Base-by-base conservation (phyloP, 2,888 invertebrate genomes). In the Sclerodermus sp. region DNA sequence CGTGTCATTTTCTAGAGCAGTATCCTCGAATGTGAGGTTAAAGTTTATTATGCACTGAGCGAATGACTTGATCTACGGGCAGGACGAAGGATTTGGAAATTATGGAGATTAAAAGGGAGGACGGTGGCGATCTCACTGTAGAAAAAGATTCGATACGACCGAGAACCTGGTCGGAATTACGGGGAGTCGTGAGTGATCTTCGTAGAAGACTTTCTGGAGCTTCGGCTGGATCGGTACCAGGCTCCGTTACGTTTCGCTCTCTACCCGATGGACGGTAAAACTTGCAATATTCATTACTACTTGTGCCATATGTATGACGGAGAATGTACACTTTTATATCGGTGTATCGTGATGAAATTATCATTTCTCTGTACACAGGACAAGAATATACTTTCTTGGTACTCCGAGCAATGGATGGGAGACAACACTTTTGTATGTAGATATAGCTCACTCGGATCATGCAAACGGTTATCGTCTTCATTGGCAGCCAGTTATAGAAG, bases 391-490 rank as follows among this genome's bases (percentile, higher is more conserved):
- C 78, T 96, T 95, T 76, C 82, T 96, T 54, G 89, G 93, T 63
- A 90, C 91, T 16, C 91, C 92, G 0, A 88, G 89, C 44, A 91
- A 91, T 68, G 90, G 91, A 13, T 91, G 93, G 86, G 95, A 96
- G 77, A 92, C 92, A 1, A 95, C 94, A 0, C 79, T 96, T 10
- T 80, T 95, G 1, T 95, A 89, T 70, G 88, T 90, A 0, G 95
- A 96, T 76, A 85, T 96, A n/a, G 84, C 86, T 41, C 82, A 82
- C 49, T 82, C 82, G n/a, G 79, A 80, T 55, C 83, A 84, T 56
- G 80, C 85, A 8, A 84, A 79, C 58, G 82, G 80, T 55, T 80
- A 64, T 72, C 86, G 87, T 62, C 79, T 91, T 54, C 86, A 87
- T 50, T 93, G 93, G 91, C 88, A 90, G 64, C 87, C 88, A 1